Percentiles rank a stretch among this genome's conserved stretches.
phyloP scores from a whole-genome alignment of 2,113 vertebrate genomes.

The Labeo rohita region DNA sequence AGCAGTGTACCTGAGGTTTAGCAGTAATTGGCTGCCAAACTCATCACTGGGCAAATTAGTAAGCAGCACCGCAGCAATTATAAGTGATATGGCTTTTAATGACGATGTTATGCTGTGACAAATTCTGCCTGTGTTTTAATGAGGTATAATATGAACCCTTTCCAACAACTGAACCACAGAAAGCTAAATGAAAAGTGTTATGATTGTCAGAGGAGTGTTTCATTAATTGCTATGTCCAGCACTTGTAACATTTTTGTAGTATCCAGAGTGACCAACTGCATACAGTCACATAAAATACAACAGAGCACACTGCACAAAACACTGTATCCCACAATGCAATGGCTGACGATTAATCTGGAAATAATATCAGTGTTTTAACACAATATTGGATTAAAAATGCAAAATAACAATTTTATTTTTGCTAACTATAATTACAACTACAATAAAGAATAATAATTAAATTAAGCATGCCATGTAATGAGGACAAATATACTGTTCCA shows the following conservation, averaged over 20 bases:
- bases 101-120: neutral
- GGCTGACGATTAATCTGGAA: neutral
- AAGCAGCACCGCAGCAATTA: neutral
- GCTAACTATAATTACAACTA: neutral
- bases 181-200: neutral
- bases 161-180: neutral
- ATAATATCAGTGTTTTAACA: neutral
- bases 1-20: neutral
- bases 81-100: neutral
- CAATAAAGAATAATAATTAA: too few relatives aligned
- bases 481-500: too few relatives aligned
- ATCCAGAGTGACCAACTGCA: neutral
- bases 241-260: neutral
- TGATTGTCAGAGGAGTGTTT: neutral
- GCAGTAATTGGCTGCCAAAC: constrained; percentile 34
- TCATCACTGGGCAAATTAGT: neutral
- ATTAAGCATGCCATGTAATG: too few relatives aligned
- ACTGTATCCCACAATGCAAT: neutral
- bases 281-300: neutral
- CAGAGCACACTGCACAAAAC: neutral
- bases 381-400: neutral
- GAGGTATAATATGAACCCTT: neutral
- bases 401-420: neutral
- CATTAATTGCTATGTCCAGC: neutral
- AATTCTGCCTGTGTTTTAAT: neutral